These are phyloP conservation scores for Tympanuchus pallidicinctus DNA, from an alignment of 2,113 vertebrate species.

Conservation along the genomic window DNA sequence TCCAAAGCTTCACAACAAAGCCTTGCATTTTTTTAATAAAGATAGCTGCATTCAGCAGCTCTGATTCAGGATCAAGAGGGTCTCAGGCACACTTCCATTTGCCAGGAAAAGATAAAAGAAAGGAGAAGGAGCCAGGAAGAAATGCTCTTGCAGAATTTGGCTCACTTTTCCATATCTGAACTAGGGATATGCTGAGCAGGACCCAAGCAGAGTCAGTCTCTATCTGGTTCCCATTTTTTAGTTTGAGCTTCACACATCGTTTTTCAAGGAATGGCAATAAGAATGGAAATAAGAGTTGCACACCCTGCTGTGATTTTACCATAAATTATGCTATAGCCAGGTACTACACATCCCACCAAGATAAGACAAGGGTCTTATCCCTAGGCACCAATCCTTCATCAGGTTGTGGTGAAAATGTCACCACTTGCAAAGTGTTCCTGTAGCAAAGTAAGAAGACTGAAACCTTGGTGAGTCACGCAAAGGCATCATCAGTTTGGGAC, in stretches of 20 bases:
- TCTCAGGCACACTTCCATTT: neutral
- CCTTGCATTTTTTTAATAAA: neutral
- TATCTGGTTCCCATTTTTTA: neutral
- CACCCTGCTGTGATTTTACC: accelerated
- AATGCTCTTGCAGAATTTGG: neutral
- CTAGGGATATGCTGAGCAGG: neutral
- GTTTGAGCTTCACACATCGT: neutral
- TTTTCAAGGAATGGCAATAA: neutral
- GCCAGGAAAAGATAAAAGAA: neutral
- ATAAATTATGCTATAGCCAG: too few relatives aligned
- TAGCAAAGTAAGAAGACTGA: neutral
- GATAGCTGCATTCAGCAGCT: neutral
- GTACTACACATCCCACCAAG: neutral
- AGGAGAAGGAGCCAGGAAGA: neutral
- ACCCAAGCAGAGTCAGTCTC: neutral
- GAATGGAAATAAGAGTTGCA: neutral
- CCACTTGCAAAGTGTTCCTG: neutral
- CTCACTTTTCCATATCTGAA: neutral
- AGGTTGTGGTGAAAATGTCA: neutral
- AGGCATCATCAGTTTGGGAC: neutral
- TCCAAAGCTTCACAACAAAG: neutral
- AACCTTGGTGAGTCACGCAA: neutral
- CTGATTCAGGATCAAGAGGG: neutral
- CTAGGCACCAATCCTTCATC: neutral
- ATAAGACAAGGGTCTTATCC: neutral